Evolutionary conservation across 2,797 vertebrate genomes (phyloP).

Genomic region (Pangasius djambal): DNA sequence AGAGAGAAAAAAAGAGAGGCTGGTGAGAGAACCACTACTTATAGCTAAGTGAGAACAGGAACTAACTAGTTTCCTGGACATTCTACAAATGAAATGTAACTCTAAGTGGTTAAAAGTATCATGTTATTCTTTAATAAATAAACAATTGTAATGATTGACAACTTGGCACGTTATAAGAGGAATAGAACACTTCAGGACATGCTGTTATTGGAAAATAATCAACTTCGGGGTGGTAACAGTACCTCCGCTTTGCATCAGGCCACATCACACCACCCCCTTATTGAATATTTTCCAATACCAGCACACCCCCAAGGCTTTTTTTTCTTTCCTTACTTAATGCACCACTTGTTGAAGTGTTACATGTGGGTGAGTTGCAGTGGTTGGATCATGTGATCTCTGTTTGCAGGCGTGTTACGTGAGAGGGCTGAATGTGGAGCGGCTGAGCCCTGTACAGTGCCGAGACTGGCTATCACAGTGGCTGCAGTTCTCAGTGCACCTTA

Average conservation of each 20-base stretch:
- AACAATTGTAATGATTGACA: neutral
- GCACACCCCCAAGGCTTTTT: neutral
- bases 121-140: neutral
- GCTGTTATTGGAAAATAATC: neutral
- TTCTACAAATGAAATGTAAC: neutral
- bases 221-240: neutral
- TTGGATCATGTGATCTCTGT: neutral
- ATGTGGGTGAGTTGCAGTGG: neutral
- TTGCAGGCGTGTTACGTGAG: constrained; percentile 89
- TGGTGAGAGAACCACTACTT: neutral
- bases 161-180: neutral
- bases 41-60: neutral
- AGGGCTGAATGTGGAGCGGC: constrained; percentile 77
- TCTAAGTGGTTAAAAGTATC: neutral
- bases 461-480: constrained; percentile 90
- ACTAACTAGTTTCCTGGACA: neutral
- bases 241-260: too few species aligned
- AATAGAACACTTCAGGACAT: neutral
- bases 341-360: too few species aligned
- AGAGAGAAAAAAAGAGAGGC: neutral
- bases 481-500: constrained; percentile 80
- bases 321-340: too few species aligned
- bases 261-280: neutral
- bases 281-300: neutral
- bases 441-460: constrained; percentile 73